Evolutionary conservation across 2,113 vertebrate genomes (phyloP), one percentile per base, ranked within the genome.

Genomic region (Alouatta palliata): DNA sequence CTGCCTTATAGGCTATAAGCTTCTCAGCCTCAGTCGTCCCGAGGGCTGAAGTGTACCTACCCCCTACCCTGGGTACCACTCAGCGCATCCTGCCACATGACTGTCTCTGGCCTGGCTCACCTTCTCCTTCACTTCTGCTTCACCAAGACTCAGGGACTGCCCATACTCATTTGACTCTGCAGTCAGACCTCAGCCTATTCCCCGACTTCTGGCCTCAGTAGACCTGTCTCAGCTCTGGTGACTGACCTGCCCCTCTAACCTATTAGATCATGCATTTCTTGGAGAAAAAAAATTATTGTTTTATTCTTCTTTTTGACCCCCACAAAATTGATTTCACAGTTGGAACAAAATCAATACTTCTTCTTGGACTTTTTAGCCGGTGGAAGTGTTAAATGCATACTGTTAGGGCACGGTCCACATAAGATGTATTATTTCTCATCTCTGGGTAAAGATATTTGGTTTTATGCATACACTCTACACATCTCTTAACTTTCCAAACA

Each of bases 291-390:
- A 85, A 52, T 37, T 13, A 82, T 30, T 27, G 6, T 76, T 76
- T 71, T 40, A 66, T 71, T 94, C 76, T 93, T 93, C 66, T 61
- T 66, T 85, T 58, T 35, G 35, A 52, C 68, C 85, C 68, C 84
- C 43, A 75, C 30, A 96, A 68, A 91, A 93, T 27, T 61, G 89
- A 52, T 25, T 87, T 17, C 68, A 89, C 49, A 64, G 7, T 10
- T 49, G 43, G 43, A 81, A 90, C 25, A 37, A 94, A 77, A 30
- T 5, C 35, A 95, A 52, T 20, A 30, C 2, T 71, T 16, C 19
- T 37, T n/a, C 89, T 91, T 8, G 8, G 16, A 35, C 37, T 73
- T 16, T 47, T 90, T 27, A 80, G 54, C 64, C 43, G 82, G 40
- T 37, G 25, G 23, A 58, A 58, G 61, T 13, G 23, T 12, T 23